phyloP scores from a whole-genome alignment of 2,113 vertebrate species.

The Triplophysa siluroides region DNA sequence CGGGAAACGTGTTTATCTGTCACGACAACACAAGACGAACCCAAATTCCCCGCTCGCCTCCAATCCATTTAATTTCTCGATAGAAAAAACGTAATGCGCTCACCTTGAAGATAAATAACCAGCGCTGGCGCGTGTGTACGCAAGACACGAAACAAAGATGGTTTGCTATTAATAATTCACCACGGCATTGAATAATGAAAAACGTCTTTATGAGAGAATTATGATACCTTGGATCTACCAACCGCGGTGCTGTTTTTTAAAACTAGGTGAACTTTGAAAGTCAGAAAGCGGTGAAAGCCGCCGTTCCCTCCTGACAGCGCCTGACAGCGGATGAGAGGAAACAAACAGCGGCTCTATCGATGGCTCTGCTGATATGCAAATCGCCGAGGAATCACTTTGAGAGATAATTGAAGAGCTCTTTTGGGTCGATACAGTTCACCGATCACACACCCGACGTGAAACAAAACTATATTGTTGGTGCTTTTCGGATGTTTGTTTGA shows the following conservation, averaged over 20 bases:
- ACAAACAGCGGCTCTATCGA: conserved; percentile 49
- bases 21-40: conserved; percentile 7
- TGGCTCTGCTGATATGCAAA: conserved; percentile 52
- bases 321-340: conserved; percentile 43
- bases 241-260: conserved; percentile 13
- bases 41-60: conserved; percentile 6
- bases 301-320: conserved; percentile 10
- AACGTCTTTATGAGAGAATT: conserved; percentile 63
- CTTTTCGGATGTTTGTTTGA: conserved; percentile 25
- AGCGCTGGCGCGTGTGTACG: conserved; percentile 30
- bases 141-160: conserved; percentile 53
- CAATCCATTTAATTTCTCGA: conserved; percentile 29
- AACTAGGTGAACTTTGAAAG: conserved; percentile 41
- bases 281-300: conserved; percentile 44
- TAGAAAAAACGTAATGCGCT: conserved; percentile 26
- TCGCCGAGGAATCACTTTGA: conserved; percentile 42
- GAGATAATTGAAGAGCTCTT: conserved; percentile 48
- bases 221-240: conserved; percentile 47
- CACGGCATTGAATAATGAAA: conserved; percentile 66
- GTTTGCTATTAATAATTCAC: conserved; percentile 68
- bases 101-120: conserved; percentile 34
- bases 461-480: conserved; percentile 35
- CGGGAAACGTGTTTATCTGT: conserved; percentile 31
- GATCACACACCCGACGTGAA: conserved; percentile 26
- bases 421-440: conserved; percentile 36